These are phyloP conservation scores for Xerus inauris DNA, from an alignment of 2,113 vertebrate species.

Conservation along the genomic window DNA sequence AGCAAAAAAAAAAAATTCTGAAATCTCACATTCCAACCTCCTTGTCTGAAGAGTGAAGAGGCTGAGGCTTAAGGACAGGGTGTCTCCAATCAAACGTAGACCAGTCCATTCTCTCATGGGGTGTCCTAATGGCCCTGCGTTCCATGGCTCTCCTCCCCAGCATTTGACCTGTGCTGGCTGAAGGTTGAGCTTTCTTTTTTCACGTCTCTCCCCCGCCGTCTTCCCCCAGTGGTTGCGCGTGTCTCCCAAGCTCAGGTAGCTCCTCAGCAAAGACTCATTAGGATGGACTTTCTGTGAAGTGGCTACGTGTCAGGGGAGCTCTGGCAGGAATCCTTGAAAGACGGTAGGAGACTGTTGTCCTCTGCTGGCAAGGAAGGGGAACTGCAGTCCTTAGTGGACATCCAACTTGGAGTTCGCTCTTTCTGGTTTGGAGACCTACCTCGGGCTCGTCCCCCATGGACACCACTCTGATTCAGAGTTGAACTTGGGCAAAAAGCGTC, in stretches of 20 bases:
- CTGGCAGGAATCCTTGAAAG: neutral
- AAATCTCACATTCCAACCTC: neutral
- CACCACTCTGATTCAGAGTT: neutral
- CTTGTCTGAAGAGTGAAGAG: neutral
- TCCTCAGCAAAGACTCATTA: neutral
- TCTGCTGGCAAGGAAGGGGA: neutral
- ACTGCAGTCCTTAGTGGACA: neutral
- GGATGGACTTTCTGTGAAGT: neutral
- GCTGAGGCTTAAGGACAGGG: neutral
- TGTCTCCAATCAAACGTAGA: neutral
- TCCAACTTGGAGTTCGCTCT: neutral
- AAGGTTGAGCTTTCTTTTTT: neutral
- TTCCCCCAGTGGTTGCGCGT: neutral
- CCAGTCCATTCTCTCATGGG: neutral
- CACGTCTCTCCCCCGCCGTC: neutral
- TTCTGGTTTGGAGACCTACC: rapidly evolving
- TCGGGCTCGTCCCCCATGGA: neutral
- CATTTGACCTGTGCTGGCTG: neutral
- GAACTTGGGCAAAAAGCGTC: neutral
- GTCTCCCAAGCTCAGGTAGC: neutral
- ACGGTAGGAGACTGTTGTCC: neutral
- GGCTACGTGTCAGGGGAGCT: neutral
- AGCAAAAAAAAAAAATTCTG: too few relatives aligned
- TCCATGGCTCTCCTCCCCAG: neutral
- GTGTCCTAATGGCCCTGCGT: neutral